A percentile compares a stretch with the other conserved stretches of the same genome.
Conservation (phyloP, 2,797 vertebrate species). For the Limnodromus scolopaceus region DNA sequence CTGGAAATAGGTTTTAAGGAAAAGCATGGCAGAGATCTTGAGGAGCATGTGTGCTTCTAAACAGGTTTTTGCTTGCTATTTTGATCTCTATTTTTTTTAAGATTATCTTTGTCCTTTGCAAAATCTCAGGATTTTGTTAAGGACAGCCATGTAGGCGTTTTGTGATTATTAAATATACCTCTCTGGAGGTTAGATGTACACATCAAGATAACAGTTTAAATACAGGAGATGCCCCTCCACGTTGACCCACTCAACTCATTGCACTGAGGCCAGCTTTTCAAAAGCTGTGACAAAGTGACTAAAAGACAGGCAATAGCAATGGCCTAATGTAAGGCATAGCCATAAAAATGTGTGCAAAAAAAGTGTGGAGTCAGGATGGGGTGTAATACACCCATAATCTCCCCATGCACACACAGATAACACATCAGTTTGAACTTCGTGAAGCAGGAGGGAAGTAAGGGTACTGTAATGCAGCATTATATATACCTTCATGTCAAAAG, state of each 20-base stretch:
- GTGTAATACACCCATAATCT: background rate
- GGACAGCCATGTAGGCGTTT: background rate
- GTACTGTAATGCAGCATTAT: background rate
- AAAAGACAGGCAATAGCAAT: background rate
- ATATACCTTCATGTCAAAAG: background rate
- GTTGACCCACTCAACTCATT: background rate
- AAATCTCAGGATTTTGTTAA: background rate
- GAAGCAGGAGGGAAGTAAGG: background rate
- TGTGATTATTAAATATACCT: background rate
- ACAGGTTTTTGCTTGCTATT: background rate
- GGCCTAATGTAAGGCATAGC: background rate
- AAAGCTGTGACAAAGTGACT: background rate
- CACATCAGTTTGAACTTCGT: background rate
- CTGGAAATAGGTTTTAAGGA: background rate
- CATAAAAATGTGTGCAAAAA: background rate
- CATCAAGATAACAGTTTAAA: background rate
- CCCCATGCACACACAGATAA: no score
- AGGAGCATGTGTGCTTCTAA: background rate
- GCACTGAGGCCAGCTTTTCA: background rate
- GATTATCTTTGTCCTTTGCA: background rate
- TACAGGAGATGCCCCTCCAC: background rate
- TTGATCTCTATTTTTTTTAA: background rate
- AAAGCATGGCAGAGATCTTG: background rate
- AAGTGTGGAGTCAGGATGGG: background rate
- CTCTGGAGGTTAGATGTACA: background rate